A percentile compares a stretch with the other conserved stretches of the same genome.
Evolutionary conservation across 2,888 invertebrate species (phyloP).

Genomic region (Drosophila multiciliata): DNA sequence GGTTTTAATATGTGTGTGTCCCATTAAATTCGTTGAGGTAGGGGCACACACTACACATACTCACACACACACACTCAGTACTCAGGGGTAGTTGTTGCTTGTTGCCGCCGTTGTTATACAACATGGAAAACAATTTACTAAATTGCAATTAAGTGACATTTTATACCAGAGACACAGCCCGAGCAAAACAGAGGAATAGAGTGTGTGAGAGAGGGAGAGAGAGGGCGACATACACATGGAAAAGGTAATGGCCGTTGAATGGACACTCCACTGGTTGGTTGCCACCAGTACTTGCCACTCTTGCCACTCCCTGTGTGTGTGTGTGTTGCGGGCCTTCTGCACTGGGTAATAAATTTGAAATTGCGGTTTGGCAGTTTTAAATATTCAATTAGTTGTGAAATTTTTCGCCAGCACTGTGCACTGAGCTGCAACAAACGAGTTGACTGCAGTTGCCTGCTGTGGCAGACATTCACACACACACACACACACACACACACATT

Average conservation of each 20-base stretch:
- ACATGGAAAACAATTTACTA: conserved; percentile 83
- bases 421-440: conserved; percentile 45
- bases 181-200: not conserved
- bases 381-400: conserved; percentile 83
- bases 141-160: conserved; percentile 84
- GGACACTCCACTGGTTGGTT: conserved; percentile 44
- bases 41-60: conserved; percentile 1
- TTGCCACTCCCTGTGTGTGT: not conserved
- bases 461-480: conserved; percentile 4
- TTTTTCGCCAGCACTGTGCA: conserved; percentile 61
- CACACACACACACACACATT: not conserved
- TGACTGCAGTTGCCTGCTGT: conserved; percentile 24
- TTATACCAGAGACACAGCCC: conserved; percentile 56
- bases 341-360: conserved; percentile 83
- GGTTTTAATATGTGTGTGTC: conserved; percentile 74
- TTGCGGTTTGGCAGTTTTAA: conserved; percentile 83
- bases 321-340: conserved; percentile 53
- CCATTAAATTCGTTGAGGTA: conserved; percentile 1
- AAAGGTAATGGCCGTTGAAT: conserved; percentile 66
- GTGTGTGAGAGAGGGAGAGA: not conserved
- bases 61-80: not conserved
- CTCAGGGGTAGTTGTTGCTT: conserved; percentile 61
- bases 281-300: conserved; percentile 2
- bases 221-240: conserved; percentile 27
- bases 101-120: conserved; percentile 78